These are phyloP conservation scores for Nomada lathburiana DNA, from an alignment of 2,888 invertebrate genomes.

Conservation along the genomic window DNA sequence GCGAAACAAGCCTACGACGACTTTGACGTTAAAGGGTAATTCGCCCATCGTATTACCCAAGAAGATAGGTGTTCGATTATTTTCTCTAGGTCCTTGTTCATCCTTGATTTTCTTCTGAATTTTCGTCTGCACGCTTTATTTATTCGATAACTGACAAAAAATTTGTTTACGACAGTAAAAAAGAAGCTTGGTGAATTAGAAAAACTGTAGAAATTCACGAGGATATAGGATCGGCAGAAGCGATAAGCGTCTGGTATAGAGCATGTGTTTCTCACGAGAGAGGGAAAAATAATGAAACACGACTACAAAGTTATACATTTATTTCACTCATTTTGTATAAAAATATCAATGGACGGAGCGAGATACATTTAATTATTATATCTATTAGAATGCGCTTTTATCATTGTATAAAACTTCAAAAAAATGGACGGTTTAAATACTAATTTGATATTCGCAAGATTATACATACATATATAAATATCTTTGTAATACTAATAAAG, in stretches of 20 bases:
- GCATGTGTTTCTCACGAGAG: background rate
- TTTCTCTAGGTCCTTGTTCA: slow-evolving; percentile 34
- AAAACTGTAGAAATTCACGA: slow-evolving; percentile 73
- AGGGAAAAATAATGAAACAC: background rate
- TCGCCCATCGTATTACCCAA: slow-evolving; percentile 23
- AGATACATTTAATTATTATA: slow-evolving; percentile 59
- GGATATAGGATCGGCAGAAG: slow-evolving; percentile 57
- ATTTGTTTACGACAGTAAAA: slow-evolving; percentile 50
- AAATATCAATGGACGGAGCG: slow-evolving; percentile 63
- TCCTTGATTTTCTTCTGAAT: background rate
- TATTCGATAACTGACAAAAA: no score
- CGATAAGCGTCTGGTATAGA: no score
- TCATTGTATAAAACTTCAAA: slow-evolving; percentile 35
- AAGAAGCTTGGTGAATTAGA: slow-evolving; percentile 37
- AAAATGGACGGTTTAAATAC: slow-evolving; percentile 71
- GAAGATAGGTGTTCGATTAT: slow-evolving; percentile 30
- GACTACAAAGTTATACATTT: slow-evolving; percentile 47
- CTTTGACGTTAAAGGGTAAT: background rate
- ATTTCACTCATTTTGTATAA: slow-evolving; percentile 53
- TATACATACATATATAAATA: slow-evolving; percentile 11
- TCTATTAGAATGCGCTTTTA: slow-evolving; percentile 48
- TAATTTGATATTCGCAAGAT: slow-evolving; percentile 17
- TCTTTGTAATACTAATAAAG: background rate
- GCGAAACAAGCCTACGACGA: background rate
- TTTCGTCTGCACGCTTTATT: background rate